Conservation (phyloP, 2,113 vertebrate species). For the Macquaria australasica region DNA sequence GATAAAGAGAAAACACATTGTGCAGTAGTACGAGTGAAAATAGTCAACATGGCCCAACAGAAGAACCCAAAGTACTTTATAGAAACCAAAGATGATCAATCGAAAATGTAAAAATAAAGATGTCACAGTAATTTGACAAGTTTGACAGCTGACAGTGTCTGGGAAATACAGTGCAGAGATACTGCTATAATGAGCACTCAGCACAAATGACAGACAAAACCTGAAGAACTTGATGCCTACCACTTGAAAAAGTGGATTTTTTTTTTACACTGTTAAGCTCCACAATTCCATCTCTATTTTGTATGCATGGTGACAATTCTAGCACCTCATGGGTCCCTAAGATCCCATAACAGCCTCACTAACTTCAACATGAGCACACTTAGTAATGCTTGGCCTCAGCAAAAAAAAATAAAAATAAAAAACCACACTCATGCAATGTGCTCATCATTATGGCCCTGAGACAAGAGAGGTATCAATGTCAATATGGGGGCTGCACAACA, state of each 20-base stretch:
- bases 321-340: slow-evolving; percentile 1
- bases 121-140: slow-evolving; percentile 30
- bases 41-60: not conserved
- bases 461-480: slow-evolving; percentile 53
- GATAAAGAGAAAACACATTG: not conserved
- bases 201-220: slow-evolving; percentile 22
- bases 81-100: slow-evolving; percentile 33
- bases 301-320: slow-evolving; percentile 7
- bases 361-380: slow-evolving; percentile 14
- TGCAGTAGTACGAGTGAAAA: not conserved
- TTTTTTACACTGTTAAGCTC: not conserved
- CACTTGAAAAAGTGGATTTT: not conserved
- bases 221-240: not conserved
- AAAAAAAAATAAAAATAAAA: not conserved
- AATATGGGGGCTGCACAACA: slow-evolving; percentile 13
- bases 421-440: not conserved
- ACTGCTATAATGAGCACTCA: slow-evolving; percentile 32
- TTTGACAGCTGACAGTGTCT: slow-evolving; percentile 19
- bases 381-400: slow-evolving; percentile 1
- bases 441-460: slow-evolving; percentile 51
- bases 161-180: slow-evolving; percentile 1
- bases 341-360: not conserved
- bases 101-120: slow-evolving; percentile 6
- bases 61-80: not conserved
- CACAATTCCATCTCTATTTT: slow-evolving; percentile 4